Evolutionary conservation across 2,113 vertebrate species (phyloP).

Genomic region (Neolamprologus ventralis): DNA sequence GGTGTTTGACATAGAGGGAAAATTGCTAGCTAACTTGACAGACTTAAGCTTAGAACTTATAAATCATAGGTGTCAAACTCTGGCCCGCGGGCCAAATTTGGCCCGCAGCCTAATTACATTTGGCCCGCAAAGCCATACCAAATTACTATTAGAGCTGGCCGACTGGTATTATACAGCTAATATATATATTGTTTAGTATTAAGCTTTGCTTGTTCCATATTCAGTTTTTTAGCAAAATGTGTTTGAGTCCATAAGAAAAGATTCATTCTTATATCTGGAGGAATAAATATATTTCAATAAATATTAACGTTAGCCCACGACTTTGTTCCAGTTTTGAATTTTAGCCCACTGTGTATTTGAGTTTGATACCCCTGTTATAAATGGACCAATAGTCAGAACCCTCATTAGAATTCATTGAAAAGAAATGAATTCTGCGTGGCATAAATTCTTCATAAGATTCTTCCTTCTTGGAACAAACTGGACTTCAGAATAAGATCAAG

Average conservation of each 20-base stretch:
- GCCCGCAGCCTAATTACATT: neutral
- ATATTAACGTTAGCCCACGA: fast-evolving
- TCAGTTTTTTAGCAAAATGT: neutral
- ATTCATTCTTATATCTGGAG: neutral
- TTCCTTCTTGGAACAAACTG: neutral
- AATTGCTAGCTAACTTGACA: neutral
- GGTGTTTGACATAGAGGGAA: neutral
- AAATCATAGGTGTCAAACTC: neutral
- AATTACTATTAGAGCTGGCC: neutral
- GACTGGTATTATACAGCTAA: neutral
- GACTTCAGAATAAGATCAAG: neutral
- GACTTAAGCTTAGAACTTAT: neutral
- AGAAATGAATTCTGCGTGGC: neutral
- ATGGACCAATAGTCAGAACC: neutral
- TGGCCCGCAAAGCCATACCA: fast-evolving
- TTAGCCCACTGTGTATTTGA: neutral
- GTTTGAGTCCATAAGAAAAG: too few species aligned
- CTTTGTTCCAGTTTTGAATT: neutral
- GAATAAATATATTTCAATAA: neutral
- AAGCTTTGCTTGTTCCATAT: neutral
- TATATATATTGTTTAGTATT: neutral
- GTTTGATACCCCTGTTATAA: neutral
- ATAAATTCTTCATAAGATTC: neutral
- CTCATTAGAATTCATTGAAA: neutral
- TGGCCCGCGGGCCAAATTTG: neutral